Evolutionary conservation across 2,113 vertebrate species (phyloP), one percentile per base, ranked within the genome.

Genomic region (Sprattus sprattus): DNA sequence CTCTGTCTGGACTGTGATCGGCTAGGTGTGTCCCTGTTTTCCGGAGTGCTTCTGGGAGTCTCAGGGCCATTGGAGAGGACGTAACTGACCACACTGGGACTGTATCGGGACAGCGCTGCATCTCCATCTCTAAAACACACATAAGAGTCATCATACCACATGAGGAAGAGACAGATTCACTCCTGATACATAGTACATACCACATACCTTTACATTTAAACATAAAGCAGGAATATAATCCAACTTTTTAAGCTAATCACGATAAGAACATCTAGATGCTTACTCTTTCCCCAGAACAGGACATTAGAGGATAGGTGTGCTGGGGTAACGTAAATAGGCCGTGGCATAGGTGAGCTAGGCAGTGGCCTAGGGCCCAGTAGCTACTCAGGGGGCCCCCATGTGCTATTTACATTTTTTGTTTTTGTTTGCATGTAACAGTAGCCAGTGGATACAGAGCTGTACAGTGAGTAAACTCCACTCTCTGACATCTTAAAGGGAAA

Each of bases 21-120:
- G 82, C 54, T 82, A 54, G 15, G 20, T 57, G 83, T 39, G 47
- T 50, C 2, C 28, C 6, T 20, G 47, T 47, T 44, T 54, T 83
- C 45, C 32, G 47, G 45, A 44, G 86, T 46, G 45, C 64, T 82
- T 45, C n/a, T 50, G n/a, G 45, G 87, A 44, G 85, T 84, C 82
- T 45, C 81, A 39, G 46, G 67, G 28, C 57, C 54, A 67, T n/a
- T 71, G 86, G 93, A 86, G 83, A 97, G 89, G 28, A 93, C 96
- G 80, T 97, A 98, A 86, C 67, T 92, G 78, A 98, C 93, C n/a
- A 96, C 94, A 18, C 87, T 90, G 57, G 94, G 93, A 89, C 92
- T 96, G 86, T 96, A 97, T 45, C n/a, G 90, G 64, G 87, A 88
- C 88, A 96, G 85, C 3, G 92, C 92, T 81, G 93, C 90, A 47